These are phyloP conservation scores for Stictonetta naevosa DNA, from an alignment of 2,113 vertebrate species.

Conservation along the genomic window DNA sequence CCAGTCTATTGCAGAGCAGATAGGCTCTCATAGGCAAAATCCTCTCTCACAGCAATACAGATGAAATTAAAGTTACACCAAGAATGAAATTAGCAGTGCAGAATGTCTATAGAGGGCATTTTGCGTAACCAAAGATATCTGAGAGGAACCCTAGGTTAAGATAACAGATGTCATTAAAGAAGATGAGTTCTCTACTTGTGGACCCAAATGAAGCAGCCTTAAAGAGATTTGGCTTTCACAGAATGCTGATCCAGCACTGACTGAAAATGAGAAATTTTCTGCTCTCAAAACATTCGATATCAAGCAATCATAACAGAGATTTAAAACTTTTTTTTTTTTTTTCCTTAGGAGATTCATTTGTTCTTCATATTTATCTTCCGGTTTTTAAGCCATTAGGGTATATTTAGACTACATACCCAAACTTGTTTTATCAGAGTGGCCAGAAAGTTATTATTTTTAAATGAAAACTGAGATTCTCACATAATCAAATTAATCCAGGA, in stretches of 20 bases:
- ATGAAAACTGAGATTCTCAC: conserved; percentile 49
- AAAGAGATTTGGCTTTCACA: not conserved
- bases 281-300: not conserved
- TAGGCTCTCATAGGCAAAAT: not conserved
- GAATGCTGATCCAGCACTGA: not conserved
- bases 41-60: not conserved
- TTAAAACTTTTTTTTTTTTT: not conserved
- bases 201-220: not conserved
- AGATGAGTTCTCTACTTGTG: not conserved
- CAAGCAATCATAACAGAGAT: not conserved
- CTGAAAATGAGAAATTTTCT: not conserved
- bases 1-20: not conserved
- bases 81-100: not conserved
- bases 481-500: conserved; percentile 66
- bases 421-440: conserved; percentile 11
- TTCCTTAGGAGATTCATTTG: not conserved
- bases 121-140: not conserved
- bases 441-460: conserved; percentile 59
- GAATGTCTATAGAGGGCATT: not conserved
- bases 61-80: not conserved
- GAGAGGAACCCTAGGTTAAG: not conserved
- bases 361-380: conserved; percentile 16
- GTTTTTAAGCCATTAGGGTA: conserved; percentile 15
- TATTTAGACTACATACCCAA: conserved; percentile 26
- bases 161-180: not conserved